phyloP scores from a whole-genome alignment of 2,797 vertebrate genomes.

The Amniataba percoides region DNA sequence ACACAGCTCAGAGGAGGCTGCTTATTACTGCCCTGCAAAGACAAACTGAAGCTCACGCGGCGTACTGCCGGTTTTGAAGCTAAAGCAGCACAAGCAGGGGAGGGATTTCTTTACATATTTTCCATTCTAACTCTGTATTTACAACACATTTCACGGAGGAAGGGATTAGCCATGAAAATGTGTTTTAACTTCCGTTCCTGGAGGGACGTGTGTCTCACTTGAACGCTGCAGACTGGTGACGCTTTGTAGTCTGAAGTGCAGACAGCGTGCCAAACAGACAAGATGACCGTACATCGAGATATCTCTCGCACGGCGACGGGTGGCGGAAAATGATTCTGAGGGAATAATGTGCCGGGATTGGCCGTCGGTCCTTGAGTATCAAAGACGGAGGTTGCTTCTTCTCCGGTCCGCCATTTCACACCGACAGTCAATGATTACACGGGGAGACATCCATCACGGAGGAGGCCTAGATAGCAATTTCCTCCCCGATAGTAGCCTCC shows the following conservation, averaged over 20 bases:
- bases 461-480: constrained; percentile 36
- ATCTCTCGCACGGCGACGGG: constrained; percentile 6
- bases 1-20: constrained; percentile 4
- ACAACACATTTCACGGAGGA: background rate
- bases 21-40: constrained; percentile 16
- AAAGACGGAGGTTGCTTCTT: constrained; percentile 23
- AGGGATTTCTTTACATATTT: background rate
- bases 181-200: background rate
- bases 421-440: constrained; percentile 25
- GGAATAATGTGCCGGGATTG: constrained; percentile 8
- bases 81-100: background rate
- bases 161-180: constrained; percentile 9
- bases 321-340: constrained; percentile 17
- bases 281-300: constrained; percentile 15
- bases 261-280: constrained; percentile 18
- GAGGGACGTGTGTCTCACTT: background rate
- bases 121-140: background rate
- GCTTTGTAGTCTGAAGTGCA: constrained; percentile 9
- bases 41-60: constrained; percentile 1
- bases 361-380: constrained; percentile 18
- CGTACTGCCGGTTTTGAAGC: background rate
- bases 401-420: constrained; percentile 29
- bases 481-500: constrained; percentile 41
- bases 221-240: background rate
- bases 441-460: constrained; percentile 51